Base-by-base conservation (phyloP, 92 coral and sea anemone species). In the Zoanthus gigantus region DNA sequence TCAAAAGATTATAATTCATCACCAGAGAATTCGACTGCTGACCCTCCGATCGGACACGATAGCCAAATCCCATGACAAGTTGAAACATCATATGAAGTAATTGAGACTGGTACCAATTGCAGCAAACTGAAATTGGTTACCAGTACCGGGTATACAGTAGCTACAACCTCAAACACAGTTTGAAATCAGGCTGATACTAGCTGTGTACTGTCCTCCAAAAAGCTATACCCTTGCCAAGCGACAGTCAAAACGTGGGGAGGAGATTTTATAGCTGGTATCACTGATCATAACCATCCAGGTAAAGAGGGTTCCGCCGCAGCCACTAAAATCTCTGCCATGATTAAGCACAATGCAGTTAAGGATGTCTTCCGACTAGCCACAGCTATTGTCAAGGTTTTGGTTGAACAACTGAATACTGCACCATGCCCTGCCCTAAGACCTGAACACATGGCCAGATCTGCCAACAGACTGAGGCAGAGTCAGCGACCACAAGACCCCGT, bases 191-290 rank as follows among this genome's bases (percentile, higher is more conserved):
- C 4, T 31, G 79, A 71, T 47, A 84, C 88, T 84, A 81, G 88
- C 80, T 72, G 66, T 84, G 81, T 46, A 84, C 69, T 48, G 65
- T 73, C 46, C 7, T 72, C 14, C 87, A 12, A 28, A 83, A 71
- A 47, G 37, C 7, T 3, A 9, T 23, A 47, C 18, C 76, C 76
- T 72, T 72, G 76, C 50, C 53, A 7, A 29, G 76, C 76, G 9
- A 31, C 50, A 9, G 48, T 34, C 0, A 34, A 31, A 31, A 52
- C 0, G 37, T 0, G 46, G 5, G 15, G 10, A 8, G 14, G 42
- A 12, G 13, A 69, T 28, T 34, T 31, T 45, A 10, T 72, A 2
- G n/a, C 16, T 18, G 3, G 76, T 18, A 34, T 1, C 16, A 72
- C 48, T 3, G 50, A 37, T 7, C 76, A 72, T 37, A 72, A 72